Base-by-base conservation (phyloP, 2,888 invertebrate species). In the Polymixis flavicincta region DNA sequence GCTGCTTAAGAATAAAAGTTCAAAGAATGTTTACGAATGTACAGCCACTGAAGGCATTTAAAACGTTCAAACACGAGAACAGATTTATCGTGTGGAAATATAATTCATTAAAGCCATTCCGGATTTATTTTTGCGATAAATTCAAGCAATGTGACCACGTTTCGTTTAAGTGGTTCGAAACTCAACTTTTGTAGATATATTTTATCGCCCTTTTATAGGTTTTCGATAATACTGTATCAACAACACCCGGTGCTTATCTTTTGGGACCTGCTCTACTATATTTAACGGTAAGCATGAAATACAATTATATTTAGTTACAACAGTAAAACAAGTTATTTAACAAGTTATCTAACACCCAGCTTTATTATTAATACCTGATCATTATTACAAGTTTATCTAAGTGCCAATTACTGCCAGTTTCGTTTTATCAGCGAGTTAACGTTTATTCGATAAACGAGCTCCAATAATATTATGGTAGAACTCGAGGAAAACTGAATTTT, bases 221-320 rank as follows among this genome's bases (percentile, higher is more conserved):
- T 73, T 70, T 63, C 66, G 48, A 67, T 72, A 80, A 22, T 59
- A 50, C 54, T 65, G 52, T 37, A 42, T 60, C 55, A 73, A 64
- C 50, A 66, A 28, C 37, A 65, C 1, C 9, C 22, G 0, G 25
- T 25, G 11, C 42, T 42, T 42, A 52, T 68, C 2, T 45, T 68
- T 64, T 14, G 1, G 14, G 42, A 17, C 14, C 19, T 42, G 32
- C 54, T n/a, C 32, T 57, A 32, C n/a, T 48, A 11, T 22, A 52
- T 22, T 50, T 9, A 48, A 68, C 7, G 9, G 28, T 19, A 52
- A 59, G 17, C 14, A 7, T 5, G 11, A 60, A 28, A 25, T n/a
- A 61, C 37, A 61, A 61, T n/a, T 11, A 9, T 17, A n/a, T n/a
- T n/a, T n/a, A n/a, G n/a, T 61, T 17, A 17, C 9, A 42, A n/a